These are phyloP conservation scores for Lathronympha strigana DNA, from an alignment of 2,888 invertebrate genomes.

Conservation along the genomic window DNA sequence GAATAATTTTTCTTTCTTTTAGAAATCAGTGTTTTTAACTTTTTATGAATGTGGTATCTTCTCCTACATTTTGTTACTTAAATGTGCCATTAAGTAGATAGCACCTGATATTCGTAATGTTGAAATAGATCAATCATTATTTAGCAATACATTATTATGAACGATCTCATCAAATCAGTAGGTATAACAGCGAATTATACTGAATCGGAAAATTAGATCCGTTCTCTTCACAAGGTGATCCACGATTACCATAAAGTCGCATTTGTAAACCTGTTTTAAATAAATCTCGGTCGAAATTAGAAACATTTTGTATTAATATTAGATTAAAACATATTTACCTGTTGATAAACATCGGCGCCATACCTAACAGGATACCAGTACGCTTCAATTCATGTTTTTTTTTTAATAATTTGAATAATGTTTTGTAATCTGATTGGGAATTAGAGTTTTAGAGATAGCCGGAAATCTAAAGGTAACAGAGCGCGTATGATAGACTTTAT, in stretches of 20 bases:
- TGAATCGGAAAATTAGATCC: conserved; percentile 41
- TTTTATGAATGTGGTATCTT: too few relatives aligned
- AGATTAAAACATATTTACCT: neutral
- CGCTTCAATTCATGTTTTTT: neutral
- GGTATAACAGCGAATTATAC: conserved; percentile 26
- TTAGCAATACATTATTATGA: conserved; percentile 1
- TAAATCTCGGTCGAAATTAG: conserved; percentile 24
- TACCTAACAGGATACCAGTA: neutral
- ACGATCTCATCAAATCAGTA: conserved; percentile 31
- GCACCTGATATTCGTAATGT: neutral
- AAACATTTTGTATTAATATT: conserved; percentile 22
- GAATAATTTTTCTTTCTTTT: too few relatives aligned
- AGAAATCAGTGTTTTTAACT: too few relatives aligned
- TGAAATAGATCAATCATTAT: conserved; percentile 19
- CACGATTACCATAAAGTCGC: conserved; percentile 40
- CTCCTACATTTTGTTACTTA: too few relatives aligned
- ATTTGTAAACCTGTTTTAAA: conserved; percentile 25
- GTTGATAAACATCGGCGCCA: conserved; percentile 1
- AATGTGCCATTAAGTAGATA: too few relatives aligned
- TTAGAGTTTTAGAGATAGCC: too few relatives aligned
- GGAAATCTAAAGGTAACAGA: too few relatives aligned
- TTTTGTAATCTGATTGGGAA: too few relatives aligned
- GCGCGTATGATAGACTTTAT: too few relatives aligned
- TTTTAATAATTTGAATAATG: too few relatives aligned
- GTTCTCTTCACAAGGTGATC: conserved; percentile 55